Conservation (phyloP, 64 coral and sea anemone genomes). For the Acropora tenuis region DNA sequence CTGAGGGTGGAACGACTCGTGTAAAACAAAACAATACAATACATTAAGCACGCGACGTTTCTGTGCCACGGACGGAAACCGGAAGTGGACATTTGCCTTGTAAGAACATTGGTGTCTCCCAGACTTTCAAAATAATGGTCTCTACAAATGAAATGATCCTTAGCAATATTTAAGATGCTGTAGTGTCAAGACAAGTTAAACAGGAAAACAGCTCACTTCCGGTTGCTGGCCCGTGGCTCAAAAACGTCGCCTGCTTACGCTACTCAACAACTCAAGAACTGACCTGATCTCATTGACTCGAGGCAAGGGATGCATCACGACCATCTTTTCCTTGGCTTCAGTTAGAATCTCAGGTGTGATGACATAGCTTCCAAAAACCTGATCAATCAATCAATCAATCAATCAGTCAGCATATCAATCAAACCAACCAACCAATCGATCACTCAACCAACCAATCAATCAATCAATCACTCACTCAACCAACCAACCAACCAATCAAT, state of each 20-base stretch:
- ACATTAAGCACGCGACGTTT: too few relatives aligned
- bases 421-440: background rate
- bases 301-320: conserved; percentile 94
- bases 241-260: background rate
- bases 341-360: conserved; percentile 90
- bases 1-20: too few relatives aligned
- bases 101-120: too few relatives aligned
- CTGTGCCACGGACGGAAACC: too few relatives aligned
- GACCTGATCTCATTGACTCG: conserved; percentile 93
- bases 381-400: background rate
- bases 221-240: too few relatives aligned
- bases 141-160: too few relatives aligned
- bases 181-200: too few relatives aligned
- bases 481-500: background rate
- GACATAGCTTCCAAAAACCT: conserved; percentile 92
- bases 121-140: too few relatives aligned
- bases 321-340: conserved; percentile 98
- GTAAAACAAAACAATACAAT: too few relatives aligned
- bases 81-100: too few relatives aligned
- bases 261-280: background rate
- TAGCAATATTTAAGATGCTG: too few relatives aligned
- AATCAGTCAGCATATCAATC: background rate
- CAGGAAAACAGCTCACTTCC: too few relatives aligned
- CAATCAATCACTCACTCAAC: background rate
- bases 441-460: conserved; percentile 57